Evolutionary conservation across 2,888 invertebrate genomes (phyloP), one percentile per base, ranked within the genome.

Genomic region (Subacronicta megacephala): DNA sequence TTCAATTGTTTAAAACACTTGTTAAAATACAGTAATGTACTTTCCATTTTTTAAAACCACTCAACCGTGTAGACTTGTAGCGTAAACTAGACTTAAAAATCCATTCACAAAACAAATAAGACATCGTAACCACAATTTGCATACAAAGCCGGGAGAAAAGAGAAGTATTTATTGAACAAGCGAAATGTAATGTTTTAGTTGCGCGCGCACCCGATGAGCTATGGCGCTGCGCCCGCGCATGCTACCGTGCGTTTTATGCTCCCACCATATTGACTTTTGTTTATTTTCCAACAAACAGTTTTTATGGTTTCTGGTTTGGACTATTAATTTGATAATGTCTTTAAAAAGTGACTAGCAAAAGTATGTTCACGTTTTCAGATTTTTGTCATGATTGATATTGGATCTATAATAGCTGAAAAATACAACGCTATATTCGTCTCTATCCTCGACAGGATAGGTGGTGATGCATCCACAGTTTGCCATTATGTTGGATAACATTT

Each of bases 71-170:
- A 37, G 40, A n/a, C 16, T 20, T 20, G 41, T n/a, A 49, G 29
- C 20, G 18, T 44, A 38, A 49, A 67, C 57, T 52, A 66, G 36
- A 31, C 31, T 61, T 43, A 55, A 65, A 72, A 75, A 66, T 50
- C 50, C 51, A 64, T 63, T 57, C 37, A 45, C 47, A 71, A 77
- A 72, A 80, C 78, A 81, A 81, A 80, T 78, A 79, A 79, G 66
- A 76, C 76, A 62, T 55, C 42, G 53, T 72, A 68, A 75, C 68
- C 66, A 68, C 69, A 78, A 88, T 88, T 83, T 84, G 83, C 87
- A 88, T 88, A 88, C 88, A 88, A 89, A 87, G 85, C 77, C 69
- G 41, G 72, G 78, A 77, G 82, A 83, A 83, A 85, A 83, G 80
- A 79, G 75, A 78, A 75, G 82, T 81, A 84, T 86, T 87, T 86